Base-by-base conservation (phyloP, 2,888 invertebrate species). In the Aleiodes testaceus region DNA sequence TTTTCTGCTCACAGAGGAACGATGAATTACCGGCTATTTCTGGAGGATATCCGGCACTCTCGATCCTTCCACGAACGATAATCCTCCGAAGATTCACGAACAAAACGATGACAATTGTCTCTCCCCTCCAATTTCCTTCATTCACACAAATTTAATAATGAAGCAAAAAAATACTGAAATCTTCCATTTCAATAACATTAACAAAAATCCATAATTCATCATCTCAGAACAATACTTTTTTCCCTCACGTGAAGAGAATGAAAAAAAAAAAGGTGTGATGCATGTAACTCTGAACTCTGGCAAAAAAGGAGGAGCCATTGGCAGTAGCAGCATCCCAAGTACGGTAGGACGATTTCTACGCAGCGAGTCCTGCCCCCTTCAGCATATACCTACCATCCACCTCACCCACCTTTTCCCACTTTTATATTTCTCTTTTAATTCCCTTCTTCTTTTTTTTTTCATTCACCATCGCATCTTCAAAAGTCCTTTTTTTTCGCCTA, bases 381-480 rank as follows among this genome's bases (percentile, higher is more conserved):
- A 59, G 42, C 42, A 59, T 59, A 59, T 42, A 78, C 78, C 79
- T 78, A 79, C 74, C 75, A 80, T 82, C 81, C 80, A 78, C 79
- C 82, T 80, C 81, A 76, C 75, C 74, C 70, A 75, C 70, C 75
- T 75, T 75, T 78, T 77, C 74, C 61, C 59, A 59, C 30, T 30
- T 30, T 55, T 42, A 11, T 59, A 16, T 36, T 59, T 59, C 36
- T 36, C 59, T 53, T 36, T 59, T 36, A 36, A 36, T 59, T 59
- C 14, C 30, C 36, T 36, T 59, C 61, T 61, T 47, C 20, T 45
- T 47, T 49, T 63, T 65, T 36, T 50, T 52, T 42, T 36, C 16
- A 36, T 36, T 36, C 36, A 36, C 70, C 70, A 7, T 52, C 26
- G 47, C 14, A 53, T 59, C 49, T 70, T 66, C 26, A 61, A 74